Conservation (phyloP, 2,888 invertebrate genomes). For the Eueremaeus valkanovi region DNA sequence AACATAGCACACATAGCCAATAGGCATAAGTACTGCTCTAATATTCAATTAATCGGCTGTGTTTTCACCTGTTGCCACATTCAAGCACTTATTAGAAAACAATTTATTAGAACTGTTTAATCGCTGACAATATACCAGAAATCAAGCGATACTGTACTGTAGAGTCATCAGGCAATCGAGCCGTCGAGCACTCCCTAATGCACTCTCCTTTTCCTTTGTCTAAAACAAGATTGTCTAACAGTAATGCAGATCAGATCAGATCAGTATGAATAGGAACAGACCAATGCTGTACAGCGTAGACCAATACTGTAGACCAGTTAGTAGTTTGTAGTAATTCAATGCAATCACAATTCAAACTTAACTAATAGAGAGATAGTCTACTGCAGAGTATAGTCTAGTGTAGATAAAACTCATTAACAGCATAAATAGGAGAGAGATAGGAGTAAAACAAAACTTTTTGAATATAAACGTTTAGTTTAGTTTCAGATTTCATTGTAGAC, state of each 20-base stretch:
- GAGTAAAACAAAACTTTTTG: neutral
- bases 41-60: constrained; percentile 25
- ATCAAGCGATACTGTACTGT: neutral
- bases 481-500: constrained; percentile 2
- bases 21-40: constrained; percentile 12
- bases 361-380: neutral
- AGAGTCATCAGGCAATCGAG: too few species aligned
- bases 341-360: neutral
- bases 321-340: neutral
- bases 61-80: constrained; percentile 33
- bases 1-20: constrained; percentile 18
- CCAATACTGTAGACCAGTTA: neutral
- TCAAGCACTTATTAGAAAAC: neutral
- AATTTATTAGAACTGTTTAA: constrained; percentile 14
- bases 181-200: too few species aligned
- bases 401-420: neutral
- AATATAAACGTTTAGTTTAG: neutral
- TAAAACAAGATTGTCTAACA: too few species aligned
- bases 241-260: too few species aligned
- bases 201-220: too few species aligned
- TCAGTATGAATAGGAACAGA: too few species aligned
- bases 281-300: too few species aligned
- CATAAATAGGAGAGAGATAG: neutral
- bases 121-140: neutral
- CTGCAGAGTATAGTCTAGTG: neutral